Evolutionary conservation across 2,113 vertebrate genomes (phyloP).

Genomic region (Ceuthmochares aereus): DNA sequence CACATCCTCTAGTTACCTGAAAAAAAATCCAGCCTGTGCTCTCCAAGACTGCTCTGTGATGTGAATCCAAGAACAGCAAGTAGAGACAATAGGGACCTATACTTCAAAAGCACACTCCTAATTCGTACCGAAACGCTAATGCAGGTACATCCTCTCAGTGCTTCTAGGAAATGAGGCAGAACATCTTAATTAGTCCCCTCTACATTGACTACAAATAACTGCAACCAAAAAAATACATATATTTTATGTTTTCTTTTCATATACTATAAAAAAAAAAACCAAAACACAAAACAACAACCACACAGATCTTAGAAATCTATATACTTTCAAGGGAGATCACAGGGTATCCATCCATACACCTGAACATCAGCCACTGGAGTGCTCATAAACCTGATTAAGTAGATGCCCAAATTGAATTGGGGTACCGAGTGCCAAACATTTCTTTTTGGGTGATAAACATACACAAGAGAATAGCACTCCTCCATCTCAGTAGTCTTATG

Average conservation of each 20-base stretch:
- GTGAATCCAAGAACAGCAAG: background rate
- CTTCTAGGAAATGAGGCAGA: background rate
- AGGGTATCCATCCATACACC: background rate
- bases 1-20: background rate
- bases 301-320: background rate
- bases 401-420: background rate
- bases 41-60: background rate
- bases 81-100: background rate
- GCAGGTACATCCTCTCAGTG: background rate
- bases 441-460: background rate
- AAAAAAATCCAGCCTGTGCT: background rate
- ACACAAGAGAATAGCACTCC: background rate
- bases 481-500: background rate
- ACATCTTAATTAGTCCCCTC: background rate
- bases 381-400: background rate
- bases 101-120: background rate
- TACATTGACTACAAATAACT: background rate
- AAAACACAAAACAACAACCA: background rate
- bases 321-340: background rate
- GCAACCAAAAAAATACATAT: accelerated
- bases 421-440: background rate
- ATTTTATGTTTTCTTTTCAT: background rate
- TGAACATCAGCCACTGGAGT: background rate
- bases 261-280: background rate
- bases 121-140: background rate